These are phyloP conservation scores for Erythrocercus mccallii DNA, from an alignment of 2,113 vertebrate genomes.

Conservation along the genomic window DNA sequence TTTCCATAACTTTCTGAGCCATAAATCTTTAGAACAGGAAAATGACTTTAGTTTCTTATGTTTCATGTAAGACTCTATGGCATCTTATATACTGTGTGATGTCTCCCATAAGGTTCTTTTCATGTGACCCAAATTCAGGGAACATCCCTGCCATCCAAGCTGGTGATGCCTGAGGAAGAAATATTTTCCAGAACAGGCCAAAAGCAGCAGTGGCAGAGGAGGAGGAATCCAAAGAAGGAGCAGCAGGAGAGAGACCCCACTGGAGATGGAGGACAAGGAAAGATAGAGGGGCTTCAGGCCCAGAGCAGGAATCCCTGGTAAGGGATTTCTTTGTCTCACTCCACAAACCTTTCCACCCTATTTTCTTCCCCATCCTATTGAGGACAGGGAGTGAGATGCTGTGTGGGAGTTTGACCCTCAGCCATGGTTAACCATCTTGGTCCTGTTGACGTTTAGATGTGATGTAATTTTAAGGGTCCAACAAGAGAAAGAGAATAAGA, in stretches of 20 bases:
- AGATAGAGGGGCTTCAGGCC: background rate
- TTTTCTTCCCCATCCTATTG: background rate
- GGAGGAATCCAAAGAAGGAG: background rate
- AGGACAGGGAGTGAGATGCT: rapidly evolving
- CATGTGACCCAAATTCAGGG: background rate
- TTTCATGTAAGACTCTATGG: background rate
- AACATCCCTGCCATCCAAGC: background rate
- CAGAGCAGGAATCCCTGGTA: background rate
- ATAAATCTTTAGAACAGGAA: background rate
- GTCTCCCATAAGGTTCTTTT: background rate
- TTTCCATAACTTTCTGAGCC: background rate
- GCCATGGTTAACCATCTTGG: background rate
- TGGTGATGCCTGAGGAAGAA: background rate
- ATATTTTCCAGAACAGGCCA: background rate
- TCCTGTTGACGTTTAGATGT: background rate
- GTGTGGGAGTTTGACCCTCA: background rate
- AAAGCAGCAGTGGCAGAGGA: background rate
- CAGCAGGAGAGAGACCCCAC: background rate
- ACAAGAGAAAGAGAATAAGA: background rate
- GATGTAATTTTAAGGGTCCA: background rate
- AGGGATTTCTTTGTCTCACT: background rate
- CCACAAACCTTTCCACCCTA: rapidly evolving
- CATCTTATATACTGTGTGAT: background rate
- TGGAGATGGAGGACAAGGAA: rapidly evolving
- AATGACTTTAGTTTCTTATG: background rate